Percentiles rank a stretch among this genome's conserved stretches.
Conservation (phyloP, 2,888 invertebrate species). For the Aporophyla nigra region DNA sequence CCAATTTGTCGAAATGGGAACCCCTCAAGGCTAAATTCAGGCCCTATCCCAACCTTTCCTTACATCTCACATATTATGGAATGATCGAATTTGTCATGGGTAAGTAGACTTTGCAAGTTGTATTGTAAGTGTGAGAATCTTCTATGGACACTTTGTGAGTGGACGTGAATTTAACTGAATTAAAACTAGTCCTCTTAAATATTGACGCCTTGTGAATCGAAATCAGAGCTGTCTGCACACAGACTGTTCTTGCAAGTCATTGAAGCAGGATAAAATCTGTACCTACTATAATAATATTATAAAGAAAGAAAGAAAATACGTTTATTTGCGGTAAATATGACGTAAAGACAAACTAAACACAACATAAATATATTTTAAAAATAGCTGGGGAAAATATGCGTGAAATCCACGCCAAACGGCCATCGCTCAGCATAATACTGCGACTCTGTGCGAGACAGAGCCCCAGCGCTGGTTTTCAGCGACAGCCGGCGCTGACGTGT, state of each 20-base stretch:
- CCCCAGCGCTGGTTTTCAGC: too few relatives aligned
- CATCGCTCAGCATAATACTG: too few relatives aligned
- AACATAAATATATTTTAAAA: too few relatives aligned
- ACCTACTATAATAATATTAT: too few relatives aligned
- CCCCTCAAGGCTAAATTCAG: background rate
- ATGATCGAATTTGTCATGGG: background rate
- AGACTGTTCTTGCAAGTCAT: background rate
- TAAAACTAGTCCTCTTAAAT: background rate
- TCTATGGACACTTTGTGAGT: background rate
- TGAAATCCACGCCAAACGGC: too few relatives aligned
- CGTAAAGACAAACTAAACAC: too few relatives aligned
- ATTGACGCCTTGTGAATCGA: background rate
- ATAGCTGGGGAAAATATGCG: too few relatives aligned
- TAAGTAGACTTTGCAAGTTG: background rate
- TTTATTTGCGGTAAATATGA: too few relatives aligned
- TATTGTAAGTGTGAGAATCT: background rate
- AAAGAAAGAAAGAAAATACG: too few relatives aligned
- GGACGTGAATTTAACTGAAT: background rate
- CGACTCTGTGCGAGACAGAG: too few relatives aligned
- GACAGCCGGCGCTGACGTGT: too few relatives aligned
- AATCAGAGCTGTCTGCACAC: background rate
- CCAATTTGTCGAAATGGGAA: background rate
- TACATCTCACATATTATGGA: background rate
- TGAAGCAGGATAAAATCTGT: background rate
- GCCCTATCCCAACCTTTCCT: background rate